Base-by-base conservation (phyloP, 2,797 vertebrate genomes). In the Argyrosomus regius region DNA sequence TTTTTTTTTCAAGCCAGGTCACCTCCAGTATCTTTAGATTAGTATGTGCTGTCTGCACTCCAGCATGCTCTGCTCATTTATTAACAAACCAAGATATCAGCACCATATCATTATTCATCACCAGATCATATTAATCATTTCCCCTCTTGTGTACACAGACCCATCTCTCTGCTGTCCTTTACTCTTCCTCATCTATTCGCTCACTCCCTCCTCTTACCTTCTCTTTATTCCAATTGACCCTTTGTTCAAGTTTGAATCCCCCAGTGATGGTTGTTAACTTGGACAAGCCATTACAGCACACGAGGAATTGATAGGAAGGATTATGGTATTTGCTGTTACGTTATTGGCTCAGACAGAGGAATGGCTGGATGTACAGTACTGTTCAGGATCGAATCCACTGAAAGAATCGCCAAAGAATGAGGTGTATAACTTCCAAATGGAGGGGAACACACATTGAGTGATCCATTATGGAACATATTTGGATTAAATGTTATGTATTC, bases 171-270 rank as follows among this genome's bases (percentile, higher is more conserved):
- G 35, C 66, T 77, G 68, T 74, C 80, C 72, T 87, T 79, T 76
- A 72, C 56, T 80, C 75, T 52, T 72, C 75, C 28, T 85, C 68
- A 26, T 84, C 61, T 50, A 45, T 56, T 60, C 26, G 0, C 50
- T 16, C 49, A 17, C 63, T 66, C 57, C 59, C 26, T 63, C 53
- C 56, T 77, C 72, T 69, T 67, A 78, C n/a, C 60, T 75, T 60
- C 53, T 41, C 58, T 84, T 71, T 46, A 6, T 74, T 88, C 81
- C 81, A 83, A 81, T 86, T 90, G 85, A 92, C 87, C 89, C 85
- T 71, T 76, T 75, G 83, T 70, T 83, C 68, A 52, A 61, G 28
- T 82, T 75, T 81, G 67, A 92, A 75, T 90, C 84, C 82, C 82
- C 35, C 53, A 8, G n/a, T 67, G 79, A 79, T 75, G 73, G 70